Evolutionary conservation across 2,888 invertebrate genomes (phyloP), one percentile per base, ranked within the genome.

Genomic region (Plebejus argus): DNA sequence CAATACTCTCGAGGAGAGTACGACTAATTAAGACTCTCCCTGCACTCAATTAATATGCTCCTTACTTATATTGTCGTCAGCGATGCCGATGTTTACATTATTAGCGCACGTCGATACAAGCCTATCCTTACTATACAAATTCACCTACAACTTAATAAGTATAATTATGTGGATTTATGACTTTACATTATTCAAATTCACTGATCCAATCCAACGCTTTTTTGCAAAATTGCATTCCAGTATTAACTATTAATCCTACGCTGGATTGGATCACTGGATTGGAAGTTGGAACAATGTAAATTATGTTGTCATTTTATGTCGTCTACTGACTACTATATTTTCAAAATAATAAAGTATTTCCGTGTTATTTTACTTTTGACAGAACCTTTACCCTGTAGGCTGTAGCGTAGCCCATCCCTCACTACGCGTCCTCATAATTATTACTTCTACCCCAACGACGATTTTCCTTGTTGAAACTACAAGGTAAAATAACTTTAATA

Each of bases 11-110:
- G 80, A 83, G 83, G 84, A 86, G 82, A 81, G 80, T 82, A 82
- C 82, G 87, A 85, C 85, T 89, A 88, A 90, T 89, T 86, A 86
- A 83, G 80, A 83, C 81, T 85, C 86, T 79, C 74, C 39, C 66
- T 66, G 66, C 66, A 66, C 66, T 66, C 66, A 66, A 66, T 66
- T 66, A 66, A 66, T 33, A 66, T 66, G 66, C 33, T 66, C 28
- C 33, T 66, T 66, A 28, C 66, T 28, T 66, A 66, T 15, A 66
- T 66, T 33, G 66, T 33, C 66, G 66, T 66, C 66, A 33, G 33
- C 66, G 61, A 66, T 66, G 66, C 66, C 66, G 28, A 66, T 66
- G 66, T 66, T 66, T 66, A 66, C 66, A 28, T 66, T 66, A 66
- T 66, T 28, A 66, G 66, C 66, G 28, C 66, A 18, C 23, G 58